Percentiles rank a stretch among this genome's conserved stretches.
Evolutionary conservation across 2,888 invertebrate genomes (phyloP).

Genomic region (Dicyrtomina minuta): DNA sequence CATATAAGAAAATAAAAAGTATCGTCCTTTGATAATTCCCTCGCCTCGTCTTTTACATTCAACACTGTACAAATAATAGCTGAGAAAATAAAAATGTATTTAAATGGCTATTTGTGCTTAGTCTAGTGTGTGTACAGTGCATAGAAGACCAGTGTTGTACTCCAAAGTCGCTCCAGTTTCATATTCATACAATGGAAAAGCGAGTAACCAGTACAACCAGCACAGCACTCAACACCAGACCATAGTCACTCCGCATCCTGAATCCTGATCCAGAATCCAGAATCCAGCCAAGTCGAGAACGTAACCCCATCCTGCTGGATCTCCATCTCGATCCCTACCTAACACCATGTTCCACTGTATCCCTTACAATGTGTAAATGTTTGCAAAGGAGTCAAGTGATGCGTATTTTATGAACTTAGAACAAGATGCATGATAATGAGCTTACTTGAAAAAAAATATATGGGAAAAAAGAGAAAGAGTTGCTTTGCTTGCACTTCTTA

Average conservation of each 20-base stretch:
- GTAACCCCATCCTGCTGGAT: no score
- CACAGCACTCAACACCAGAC: no score
- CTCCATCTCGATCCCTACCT: no score
- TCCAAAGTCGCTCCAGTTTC: conserved; percentile 20
- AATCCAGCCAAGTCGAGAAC: neutral
- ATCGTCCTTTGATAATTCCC: neutral
- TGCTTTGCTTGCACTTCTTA: neutral
- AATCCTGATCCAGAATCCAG: no score
- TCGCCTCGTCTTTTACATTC: no score
- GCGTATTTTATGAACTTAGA: conserved; percentile 38
- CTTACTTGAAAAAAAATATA: neutral
- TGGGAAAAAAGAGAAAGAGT: neutral
- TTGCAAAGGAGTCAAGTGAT: conserved; percentile 30
- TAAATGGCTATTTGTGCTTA: neutral
- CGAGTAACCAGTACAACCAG: no score
- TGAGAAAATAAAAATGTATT: neutral
- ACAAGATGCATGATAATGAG: conserved; percentile 35
- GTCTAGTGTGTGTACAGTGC: neutral
- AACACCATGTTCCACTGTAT: no score
- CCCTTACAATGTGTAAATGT: conserved; percentile 26
- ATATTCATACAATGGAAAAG: no score
- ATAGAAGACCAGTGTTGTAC: neutral
- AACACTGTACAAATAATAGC: neutral
- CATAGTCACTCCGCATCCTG: no score
- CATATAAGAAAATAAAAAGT: conserved; percentile 6